Percentiles rank a stretch among this genome's conserved stretches.
phyloP scores from a whole-genome alignment of 2,797 vertebrate species.

The Danio choprae region DNA sequence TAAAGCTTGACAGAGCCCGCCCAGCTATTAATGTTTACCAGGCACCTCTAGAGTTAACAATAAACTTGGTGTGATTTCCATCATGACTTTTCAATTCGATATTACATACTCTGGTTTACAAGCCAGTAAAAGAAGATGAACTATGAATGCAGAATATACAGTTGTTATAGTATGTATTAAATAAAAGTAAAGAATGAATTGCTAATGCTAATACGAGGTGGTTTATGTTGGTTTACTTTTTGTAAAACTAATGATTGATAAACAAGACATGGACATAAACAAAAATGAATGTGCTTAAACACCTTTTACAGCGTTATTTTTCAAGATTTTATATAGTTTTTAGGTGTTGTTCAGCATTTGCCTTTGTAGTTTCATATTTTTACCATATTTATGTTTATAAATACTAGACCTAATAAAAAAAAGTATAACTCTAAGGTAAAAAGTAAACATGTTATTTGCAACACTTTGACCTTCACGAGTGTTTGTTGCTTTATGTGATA shows the following conservation, averaged over 20 bases:
- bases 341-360: no score
- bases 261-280: neutral
- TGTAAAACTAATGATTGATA: neutral
- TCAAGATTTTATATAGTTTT: neutral
- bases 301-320: neutral
- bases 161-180: neutral
- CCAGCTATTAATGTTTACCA: conserved; percentile 45
- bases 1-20: conserved; percentile 30
- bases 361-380: no score
- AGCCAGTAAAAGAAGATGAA: neutral
- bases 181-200: neutral
- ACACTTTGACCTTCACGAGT: no score
- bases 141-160: neutral
- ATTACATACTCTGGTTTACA: neutral
- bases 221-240: no score
- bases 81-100: neutral
- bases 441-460: no score
- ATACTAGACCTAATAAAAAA: no score
- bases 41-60: conserved; percentile 2
- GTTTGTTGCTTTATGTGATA: no score
- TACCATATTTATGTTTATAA: no score
- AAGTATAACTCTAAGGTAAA: no score
- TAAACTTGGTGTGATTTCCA: conserved; percentile 9
- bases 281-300: neutral
- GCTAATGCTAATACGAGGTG: no score